phyloP scores from a whole-genome alignment of 2,113 vertebrate species.

The Cynocephalus volans region DNA sequence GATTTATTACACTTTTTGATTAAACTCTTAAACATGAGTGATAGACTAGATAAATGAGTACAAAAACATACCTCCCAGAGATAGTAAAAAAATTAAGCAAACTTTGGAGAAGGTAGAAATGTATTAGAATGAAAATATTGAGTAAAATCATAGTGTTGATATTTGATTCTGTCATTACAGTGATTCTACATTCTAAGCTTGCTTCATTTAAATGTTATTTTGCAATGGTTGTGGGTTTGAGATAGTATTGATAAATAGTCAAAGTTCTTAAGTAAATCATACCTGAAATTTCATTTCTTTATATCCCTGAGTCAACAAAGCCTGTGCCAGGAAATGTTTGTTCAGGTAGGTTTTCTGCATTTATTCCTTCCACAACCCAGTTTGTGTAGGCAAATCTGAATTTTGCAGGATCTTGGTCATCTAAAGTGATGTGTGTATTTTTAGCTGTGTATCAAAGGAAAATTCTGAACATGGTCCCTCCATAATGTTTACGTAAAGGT shows the following conservation, averaged over 20 bases:
- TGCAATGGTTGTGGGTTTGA: neutral
- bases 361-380: neutral
- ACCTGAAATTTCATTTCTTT: neutral
- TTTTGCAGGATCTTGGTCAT: conserved; percentile 5
- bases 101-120: neutral
- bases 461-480: neutral
- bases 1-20: neutral
- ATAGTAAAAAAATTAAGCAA: neutral
- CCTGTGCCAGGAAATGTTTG: neutral
- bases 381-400: neutral
- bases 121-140: neutral
- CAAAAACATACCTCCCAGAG: neutral
- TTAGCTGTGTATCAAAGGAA: neutral
- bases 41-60: neutral
- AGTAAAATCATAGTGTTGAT: neutral
- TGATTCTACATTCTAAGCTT: neutral
- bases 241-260: neutral
- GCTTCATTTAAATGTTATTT: neutral
- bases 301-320: neutral
- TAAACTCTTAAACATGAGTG: conserved; percentile 16
- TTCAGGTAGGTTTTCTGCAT: neutral
- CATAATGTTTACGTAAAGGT: conserved; percentile 4
- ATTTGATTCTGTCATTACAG: neutral
- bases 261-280: neutral
- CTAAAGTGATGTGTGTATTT: neutral